phyloP scores from a whole-genome alignment of 2,888 invertebrate species.

The Lepidochitona cinerea region DNA sequence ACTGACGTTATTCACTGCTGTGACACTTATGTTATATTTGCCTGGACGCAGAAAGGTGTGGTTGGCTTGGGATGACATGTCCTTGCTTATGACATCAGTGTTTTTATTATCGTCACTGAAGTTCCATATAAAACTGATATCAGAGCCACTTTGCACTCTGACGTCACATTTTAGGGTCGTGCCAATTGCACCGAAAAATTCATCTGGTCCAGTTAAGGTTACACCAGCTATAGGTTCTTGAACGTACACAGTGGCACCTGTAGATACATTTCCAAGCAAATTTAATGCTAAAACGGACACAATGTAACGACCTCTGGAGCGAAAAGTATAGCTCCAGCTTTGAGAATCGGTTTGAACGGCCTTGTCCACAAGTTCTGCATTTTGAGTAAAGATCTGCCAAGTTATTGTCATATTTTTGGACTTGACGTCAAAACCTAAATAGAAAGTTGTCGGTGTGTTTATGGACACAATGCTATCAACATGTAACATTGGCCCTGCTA shows the following conservation, averaged over 20 bases:
- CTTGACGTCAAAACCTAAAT: slow-evolving; percentile 18
- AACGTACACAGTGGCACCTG: slow-evolving; percentile 30
- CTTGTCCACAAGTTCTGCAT: not conserved
- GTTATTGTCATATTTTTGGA: slow-evolving; percentile 29
- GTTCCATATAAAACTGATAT: slow-evolving; percentile 51
- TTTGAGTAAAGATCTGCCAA: slow-evolving; percentile 28
- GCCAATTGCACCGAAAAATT: slow-evolving; percentile 27
- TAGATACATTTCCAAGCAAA: slow-evolving; percentile 30
- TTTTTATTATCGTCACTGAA: slow-evolving; percentile 23
- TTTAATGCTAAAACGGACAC: slow-evolving; percentile 38
- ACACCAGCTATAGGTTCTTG: slow-evolving; percentile 41
- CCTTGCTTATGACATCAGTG: slow-evolving; percentile 10
- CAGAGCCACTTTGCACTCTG: slow-evolving; percentile 42
- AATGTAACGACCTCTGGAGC: slow-evolving; percentile 35
- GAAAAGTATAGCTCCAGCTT: slow-evolving; percentile 34
- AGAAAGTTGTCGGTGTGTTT: slow-evolving; percentile 18
- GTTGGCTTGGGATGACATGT: slow-evolving; percentile 19
- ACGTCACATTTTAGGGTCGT: slow-evolving; percentile 42
- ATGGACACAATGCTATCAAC: slow-evolving; percentile 15
- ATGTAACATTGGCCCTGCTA: slow-evolving; percentile 27
- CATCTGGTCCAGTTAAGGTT: slow-evolving; percentile 16
- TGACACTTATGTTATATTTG: slow-evolving; percentile 46
- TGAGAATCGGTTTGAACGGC: slow-evolving; percentile 7
- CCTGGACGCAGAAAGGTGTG: slow-evolving; percentile 38
- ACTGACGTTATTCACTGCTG: slow-evolving; percentile 31